These are phyloP conservation scores for Eretmochelys imbricata DNA, from an alignment of 2,113 vertebrate species.

Conservation along the genomic window DNA sequence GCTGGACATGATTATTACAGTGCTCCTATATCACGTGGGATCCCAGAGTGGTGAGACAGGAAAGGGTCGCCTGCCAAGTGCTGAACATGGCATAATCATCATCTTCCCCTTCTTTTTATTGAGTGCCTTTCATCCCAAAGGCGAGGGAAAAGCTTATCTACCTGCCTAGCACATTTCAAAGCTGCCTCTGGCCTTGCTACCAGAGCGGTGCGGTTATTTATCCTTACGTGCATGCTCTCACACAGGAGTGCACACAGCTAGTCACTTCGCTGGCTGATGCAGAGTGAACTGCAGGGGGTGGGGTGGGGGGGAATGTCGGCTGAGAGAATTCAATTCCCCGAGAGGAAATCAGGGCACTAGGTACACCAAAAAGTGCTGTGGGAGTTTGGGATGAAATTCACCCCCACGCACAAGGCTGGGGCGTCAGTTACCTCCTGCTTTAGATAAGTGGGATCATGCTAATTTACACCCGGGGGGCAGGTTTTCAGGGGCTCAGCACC, in stretches of 20 bases:
- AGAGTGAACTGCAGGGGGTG: not conserved
- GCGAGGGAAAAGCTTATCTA: not conserved
- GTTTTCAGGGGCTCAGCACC: not conserved
- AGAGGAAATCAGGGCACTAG: not conserved
- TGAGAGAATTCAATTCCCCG: not conserved
- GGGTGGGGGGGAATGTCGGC: too few species aligned
- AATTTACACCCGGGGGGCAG: not conserved
- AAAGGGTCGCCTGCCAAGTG: not conserved
- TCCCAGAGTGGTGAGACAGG: not conserved
- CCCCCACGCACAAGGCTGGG: not conserved
- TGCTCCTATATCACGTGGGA: not conserved
- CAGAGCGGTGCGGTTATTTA: rapidly evolving
- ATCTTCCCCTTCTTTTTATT: not conserved
- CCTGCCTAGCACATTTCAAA: not conserved
- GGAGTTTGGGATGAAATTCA: not conserved
- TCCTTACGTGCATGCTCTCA: not conserved
- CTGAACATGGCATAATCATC: not conserved
- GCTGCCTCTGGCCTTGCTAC: not conserved
- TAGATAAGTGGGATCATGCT: not conserved
- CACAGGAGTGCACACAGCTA: rapidly evolving
- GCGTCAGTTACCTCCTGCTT: not conserved
- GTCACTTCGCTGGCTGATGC: not conserved
- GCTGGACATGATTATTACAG: too few species aligned
- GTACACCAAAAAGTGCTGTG: not conserved
- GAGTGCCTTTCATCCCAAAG: not conserved